Evolutionary conservation across 2,113 vertebrate species (phyloP).

Genomic region (Pelodiscus sinensis): DNA sequence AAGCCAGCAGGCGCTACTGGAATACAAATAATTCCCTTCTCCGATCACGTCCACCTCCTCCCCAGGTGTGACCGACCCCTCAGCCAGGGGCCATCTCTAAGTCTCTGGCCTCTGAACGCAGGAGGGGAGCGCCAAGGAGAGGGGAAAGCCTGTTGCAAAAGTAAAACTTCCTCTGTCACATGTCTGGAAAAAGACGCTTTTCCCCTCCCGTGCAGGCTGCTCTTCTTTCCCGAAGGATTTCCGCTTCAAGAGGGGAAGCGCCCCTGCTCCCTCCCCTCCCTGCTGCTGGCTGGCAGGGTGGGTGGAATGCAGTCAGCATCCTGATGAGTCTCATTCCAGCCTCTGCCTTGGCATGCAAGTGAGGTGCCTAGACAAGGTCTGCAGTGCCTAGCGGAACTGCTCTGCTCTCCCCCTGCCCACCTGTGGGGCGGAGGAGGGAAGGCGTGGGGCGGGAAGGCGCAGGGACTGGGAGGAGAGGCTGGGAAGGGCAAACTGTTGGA

Average conservation of each 20-base stretch:
- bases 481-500: neutral
- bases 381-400: neutral
- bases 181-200: neutral
- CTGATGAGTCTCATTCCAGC: rapidly evolving
- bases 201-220: rapidly evolving
- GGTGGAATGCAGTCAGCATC: neutral
- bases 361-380: neutral
- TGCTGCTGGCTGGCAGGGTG: rapidly evolving
- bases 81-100: neutral
- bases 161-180: neutral
- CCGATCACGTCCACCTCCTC: neutral
- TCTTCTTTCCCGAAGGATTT: neutral
- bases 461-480: rapidly evolving
- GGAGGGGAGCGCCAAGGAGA: no score
- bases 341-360: rapidly evolving
- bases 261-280: rapidly evolving
- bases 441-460: neutral
- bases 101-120: neutral
- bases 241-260: neutral
- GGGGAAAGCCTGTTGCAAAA: neutral
- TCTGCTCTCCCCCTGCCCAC: rapidly evolving
- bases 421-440: neutral
- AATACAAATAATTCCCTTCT: neutral
- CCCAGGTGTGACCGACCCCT: neutral
- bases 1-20: neutral